These are phyloP conservation scores for Cylloceria caligata DNA, from an alignment of 2,888 invertebrate species.

Conservation along the genomic window DNA sequence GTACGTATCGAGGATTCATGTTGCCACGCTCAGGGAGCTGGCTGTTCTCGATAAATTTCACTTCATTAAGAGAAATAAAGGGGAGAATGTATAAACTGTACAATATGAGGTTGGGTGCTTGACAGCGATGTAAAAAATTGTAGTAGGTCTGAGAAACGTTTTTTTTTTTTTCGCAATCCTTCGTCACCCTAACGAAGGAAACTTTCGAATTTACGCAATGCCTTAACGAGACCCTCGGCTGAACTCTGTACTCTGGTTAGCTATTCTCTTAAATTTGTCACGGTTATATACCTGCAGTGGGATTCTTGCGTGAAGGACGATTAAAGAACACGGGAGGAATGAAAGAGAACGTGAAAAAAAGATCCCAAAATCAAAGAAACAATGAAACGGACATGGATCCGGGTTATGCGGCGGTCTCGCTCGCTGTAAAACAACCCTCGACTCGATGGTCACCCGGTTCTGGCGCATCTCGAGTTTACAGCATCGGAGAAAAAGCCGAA, in stretches of 20 bases:
- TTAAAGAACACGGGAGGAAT: constrained; percentile 47
- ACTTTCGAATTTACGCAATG: constrained; percentile 33
- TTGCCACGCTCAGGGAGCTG: constrained; percentile 49
- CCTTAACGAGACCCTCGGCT: constrained; percentile 8
- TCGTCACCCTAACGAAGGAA: background rate
- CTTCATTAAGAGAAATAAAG: constrained; percentile 59
- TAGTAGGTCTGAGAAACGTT: background rate
- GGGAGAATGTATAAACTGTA: background rate
- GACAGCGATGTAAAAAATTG: constrained; percentile 9
- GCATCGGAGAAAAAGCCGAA: constrained; percentile 19
- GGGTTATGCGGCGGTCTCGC: constrained; percentile 40
- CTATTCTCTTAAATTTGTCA: constrained; percentile 49
- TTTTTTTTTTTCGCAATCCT: constrained; percentile 12
- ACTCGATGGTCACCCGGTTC: constrained; percentile 25
- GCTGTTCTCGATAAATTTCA: constrained; percentile 58
- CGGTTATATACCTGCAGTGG: constrained; percentile 47
- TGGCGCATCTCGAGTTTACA: constrained; percentile 41
- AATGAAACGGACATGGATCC: constrained; percentile 56
- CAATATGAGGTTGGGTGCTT: constrained; percentile 13
- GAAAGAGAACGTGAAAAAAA: constrained; percentile 22
- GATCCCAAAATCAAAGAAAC: constrained; percentile 55
- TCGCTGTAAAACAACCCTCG: constrained; percentile 60
- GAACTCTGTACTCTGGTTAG: constrained; percentile 8
- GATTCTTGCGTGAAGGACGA: constrained; percentile 44
- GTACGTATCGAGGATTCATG: constrained; percentile 53